Percentiles rank a stretch among this genome's conserved stretches.
phyloP scores from a whole-genome alignment of 2,113 vertebrate species.

The Terrapene triunguis region DNA sequence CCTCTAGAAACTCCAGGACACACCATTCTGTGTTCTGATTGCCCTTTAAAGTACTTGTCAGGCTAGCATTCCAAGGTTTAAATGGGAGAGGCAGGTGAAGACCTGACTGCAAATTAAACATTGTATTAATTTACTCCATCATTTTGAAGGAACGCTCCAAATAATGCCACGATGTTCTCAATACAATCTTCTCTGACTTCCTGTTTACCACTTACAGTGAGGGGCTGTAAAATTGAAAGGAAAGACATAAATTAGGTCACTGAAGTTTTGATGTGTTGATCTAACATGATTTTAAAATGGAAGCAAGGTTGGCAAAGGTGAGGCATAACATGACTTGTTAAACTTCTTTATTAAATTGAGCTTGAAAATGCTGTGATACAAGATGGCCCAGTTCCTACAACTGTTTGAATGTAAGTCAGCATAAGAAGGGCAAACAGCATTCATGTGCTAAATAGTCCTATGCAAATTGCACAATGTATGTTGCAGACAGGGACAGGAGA shows the following conservation, averaged over 20 bases:
- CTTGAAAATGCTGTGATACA: conserved; percentile 1
- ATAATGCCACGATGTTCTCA: background rate
- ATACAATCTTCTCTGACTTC: background rate
- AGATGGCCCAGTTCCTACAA: background rate
- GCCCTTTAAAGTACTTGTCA: background rate
- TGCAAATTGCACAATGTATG: background rate
- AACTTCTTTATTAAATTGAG: background rate
- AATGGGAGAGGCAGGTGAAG: background rate
- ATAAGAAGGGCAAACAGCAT: background rate
- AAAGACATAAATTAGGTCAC: conserved; percentile 32
- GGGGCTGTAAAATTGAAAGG: background rate
- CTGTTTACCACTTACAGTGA: background rate
- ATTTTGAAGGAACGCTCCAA: conserved; percentile 2
- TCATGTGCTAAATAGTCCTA: background rate
- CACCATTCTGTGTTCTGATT: background rate
- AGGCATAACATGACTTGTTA: background rate
- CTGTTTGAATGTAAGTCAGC: background rate
- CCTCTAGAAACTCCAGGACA: background rate
- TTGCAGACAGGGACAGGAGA: background rate
- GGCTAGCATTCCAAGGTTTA: background rate
- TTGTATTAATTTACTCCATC: background rate
- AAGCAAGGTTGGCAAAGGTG: background rate
- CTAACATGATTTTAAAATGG: background rate
- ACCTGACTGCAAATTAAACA: background rate
- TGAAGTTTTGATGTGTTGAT: background rate